Base-by-base conservation (phyloP, 2,888 invertebrate species). In the Thereva unica region DNA sequence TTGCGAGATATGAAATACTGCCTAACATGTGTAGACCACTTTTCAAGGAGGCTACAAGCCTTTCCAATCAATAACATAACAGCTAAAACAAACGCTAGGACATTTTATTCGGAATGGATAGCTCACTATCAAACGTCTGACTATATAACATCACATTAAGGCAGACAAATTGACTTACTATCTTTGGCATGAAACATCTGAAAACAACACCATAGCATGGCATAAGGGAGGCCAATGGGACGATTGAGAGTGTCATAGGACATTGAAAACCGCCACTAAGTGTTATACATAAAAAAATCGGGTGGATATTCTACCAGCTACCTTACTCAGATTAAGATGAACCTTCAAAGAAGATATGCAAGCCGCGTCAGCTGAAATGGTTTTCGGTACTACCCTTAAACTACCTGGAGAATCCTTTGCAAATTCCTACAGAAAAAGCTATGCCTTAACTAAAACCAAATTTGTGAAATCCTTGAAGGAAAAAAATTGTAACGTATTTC, bases 201-300 rank as follows among this genome's bases (percentile, higher is more conserved):
- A 42, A 57, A 6, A 65, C 67, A 1, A 69, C 69, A 38, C 57
- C 63, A 7, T 69, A 69, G 23, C 65, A 69, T 40, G 57, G 66
- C 1, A 55, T n/a, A n/a, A n/a, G n/a, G n/a, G n/a, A 67, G 12
- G 52, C 66, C 5, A 67, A 69, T n/a, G 68, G 68, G 1, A 5
- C 56, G 3, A 12, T 68, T n/a, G 61, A 68, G 40, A n/a, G 66
- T 66, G 61, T 50, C 63, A 66, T 49, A n/a, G 68, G 5, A 63
- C 61, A 2, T n/a, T n/a, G n/a, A n/a, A n/a, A n/a, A n/a, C n/a
- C n/a, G n/a, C n/a, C n/a, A n/a, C n/a, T n/a, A n/a, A n/a, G n/a
- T n/a, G n/a, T n/a, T n/a, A n/a, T n/a, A n/a, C n/a, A n/a, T n/a
- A n/a, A n/a, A n/a, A n/a, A n/a, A n/a, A n/a, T n/a, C n/a, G n/a